Conservation (phyloP, 2,888 invertebrate species). For the Linyphia triangularis region DNA sequence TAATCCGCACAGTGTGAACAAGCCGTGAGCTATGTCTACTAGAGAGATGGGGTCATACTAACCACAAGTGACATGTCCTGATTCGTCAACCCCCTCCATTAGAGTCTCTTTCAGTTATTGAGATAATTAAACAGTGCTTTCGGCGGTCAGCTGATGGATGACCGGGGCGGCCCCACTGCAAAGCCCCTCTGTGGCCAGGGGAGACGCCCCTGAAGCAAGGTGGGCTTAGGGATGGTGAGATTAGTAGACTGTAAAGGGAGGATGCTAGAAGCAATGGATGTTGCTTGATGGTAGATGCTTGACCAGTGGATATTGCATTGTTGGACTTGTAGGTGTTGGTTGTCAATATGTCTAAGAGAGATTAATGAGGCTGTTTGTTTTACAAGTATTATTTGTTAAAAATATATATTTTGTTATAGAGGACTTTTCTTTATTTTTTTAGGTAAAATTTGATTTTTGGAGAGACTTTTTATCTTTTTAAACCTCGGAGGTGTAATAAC, state of each 20-base stretch:
- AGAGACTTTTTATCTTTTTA: too few species aligned
- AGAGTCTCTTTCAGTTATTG: conserved; percentile 65
- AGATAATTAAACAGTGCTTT: conserved; percentile 73
- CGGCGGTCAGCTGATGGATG: conserved; percentile 71
- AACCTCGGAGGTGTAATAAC: too few species aligned
- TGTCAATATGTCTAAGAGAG: too few species aligned
- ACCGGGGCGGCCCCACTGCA: conserved; percentile 32
- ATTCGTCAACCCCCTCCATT: conserved; percentile 60
- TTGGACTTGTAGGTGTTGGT: too few species aligned
- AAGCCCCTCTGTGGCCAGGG: conserved; percentile 71
- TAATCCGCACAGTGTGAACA: conserved; percentile 6
- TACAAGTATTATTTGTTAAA: too few species aligned
- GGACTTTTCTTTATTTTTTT: too few species aligned
- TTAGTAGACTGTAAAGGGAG: conserved; percentile 55
- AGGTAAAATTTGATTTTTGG: too few species aligned
- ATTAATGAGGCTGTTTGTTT: too few species aligned
- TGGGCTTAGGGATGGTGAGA: conserved; percentile 57
- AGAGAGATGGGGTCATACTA: conserved; percentile 5
- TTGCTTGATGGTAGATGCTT: conserved; percentile 49
- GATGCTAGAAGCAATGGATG: neutral
- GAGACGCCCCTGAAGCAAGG: conserved; percentile 15
- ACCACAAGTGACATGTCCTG: conserved; percentile 51
- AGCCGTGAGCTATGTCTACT: too few species aligned
- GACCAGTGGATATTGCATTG: too few species aligned
- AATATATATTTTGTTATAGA: too few species aligned